phyloP scores from a whole-genome alignment of 2,797 vertebrate genomes.

The Pantherophis alleghaniensis region DNA sequence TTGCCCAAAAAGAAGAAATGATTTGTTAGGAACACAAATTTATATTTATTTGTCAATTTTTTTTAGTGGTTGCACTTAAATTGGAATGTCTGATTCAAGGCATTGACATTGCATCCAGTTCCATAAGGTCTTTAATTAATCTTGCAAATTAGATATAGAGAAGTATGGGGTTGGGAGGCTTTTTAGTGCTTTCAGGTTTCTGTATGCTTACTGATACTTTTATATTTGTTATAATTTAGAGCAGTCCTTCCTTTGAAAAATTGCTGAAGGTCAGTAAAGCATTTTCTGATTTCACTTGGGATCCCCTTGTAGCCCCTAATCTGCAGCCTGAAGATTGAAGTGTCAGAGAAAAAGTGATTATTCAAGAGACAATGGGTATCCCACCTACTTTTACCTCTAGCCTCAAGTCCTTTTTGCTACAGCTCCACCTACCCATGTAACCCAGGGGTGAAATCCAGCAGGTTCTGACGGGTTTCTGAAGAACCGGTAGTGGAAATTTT shows the following conservation, averaged over 20 bases:
- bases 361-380: not conserved
- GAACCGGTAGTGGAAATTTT: too few relatives aligned
- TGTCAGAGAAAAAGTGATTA: not conserved
- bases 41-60: not conserved
- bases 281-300: not conserved
- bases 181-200: not conserved
- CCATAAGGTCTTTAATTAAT: not conserved
- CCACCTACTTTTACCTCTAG: not conserved
- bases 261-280: not conserved
- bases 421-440: not conserved
- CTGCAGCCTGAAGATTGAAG: not conserved
- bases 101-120: not conserved
- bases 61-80: not conserved
- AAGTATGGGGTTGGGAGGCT: not conserved
- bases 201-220: not conserved
- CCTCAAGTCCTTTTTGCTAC: not conserved
- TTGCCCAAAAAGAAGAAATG: slow-evolving; percentile 12
- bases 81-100: not conserved
- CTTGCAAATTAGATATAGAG: not conserved
- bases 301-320: not conserved
- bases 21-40: not conserved
- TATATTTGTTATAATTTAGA: not conserved
- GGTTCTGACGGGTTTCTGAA: too few relatives aligned
- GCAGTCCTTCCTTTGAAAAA: not conserved
- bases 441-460: too few relatives aligned